Conservation (phyloP, 2,113 vertebrate genomes). For the Festucalex cinctus region DNA sequence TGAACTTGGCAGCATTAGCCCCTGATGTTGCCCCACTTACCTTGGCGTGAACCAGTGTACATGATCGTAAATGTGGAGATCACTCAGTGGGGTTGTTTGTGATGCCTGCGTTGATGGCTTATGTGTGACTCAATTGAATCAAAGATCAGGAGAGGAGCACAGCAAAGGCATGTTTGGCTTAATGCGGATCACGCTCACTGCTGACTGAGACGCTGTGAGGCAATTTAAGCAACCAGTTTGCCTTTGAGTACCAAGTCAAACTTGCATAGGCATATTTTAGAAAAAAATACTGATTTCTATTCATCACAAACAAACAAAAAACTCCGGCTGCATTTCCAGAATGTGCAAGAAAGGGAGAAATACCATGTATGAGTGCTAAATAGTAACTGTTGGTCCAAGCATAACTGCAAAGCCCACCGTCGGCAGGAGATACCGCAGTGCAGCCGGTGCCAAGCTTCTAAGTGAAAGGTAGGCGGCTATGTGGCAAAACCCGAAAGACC, state of each 20-base stretch:
- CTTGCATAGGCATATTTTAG: too few species aligned
- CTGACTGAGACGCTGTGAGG: constrained; percentile 2
- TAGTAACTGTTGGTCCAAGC: constrained; percentile 19
- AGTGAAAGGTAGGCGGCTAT: constrained; percentile 26
- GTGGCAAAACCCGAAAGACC: constrained; percentile 24
- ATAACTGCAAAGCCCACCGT: constrained; percentile 12
- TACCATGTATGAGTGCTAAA: constrained; percentile 17
- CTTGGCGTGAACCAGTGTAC: constrained; percentile 13
- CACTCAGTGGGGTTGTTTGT: constrained; percentile 7
- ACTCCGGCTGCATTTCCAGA: constrained; percentile 1
- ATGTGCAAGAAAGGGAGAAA: constrained; percentile 13
- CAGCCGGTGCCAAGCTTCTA: constrained; percentile 21
- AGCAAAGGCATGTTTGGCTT: constrained; percentile 8
- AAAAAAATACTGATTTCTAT: too few species aligned
- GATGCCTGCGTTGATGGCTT: constrained; percentile 31
- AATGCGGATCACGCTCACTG: constrained; percentile 58
- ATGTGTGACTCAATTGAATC: constrained; percentile 53
- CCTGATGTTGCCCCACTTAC: constrained; percentile 60
- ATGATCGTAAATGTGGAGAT: constrained; percentile 15
- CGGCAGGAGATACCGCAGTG: constrained; percentile 7
- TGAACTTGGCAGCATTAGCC: constrained; percentile 43
- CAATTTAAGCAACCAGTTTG: too few species aligned
- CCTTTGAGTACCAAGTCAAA: too few species aligned
- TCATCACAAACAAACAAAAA: too few species aligned
- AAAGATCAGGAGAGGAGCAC: constrained; percentile 17